A percentile compares a stretch with the other conserved stretches of the same genome.
Conservation (phyloP, 2,797 vertebrate species). For the Lagorchestes hirsutus region DNA sequence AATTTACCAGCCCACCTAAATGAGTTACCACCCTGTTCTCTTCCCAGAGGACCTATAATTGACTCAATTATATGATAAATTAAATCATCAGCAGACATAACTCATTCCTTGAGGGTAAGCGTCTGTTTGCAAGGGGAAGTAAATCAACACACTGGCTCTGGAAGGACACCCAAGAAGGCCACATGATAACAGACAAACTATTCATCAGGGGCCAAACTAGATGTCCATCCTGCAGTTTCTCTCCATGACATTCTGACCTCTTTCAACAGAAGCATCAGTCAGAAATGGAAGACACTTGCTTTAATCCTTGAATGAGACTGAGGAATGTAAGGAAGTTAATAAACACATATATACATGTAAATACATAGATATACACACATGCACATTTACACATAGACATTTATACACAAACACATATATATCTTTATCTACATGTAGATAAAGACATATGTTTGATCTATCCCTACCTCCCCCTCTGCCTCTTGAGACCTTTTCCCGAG, state of each 20-base stretch:
- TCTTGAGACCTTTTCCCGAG: not conserved
- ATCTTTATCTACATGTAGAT: not conserved
- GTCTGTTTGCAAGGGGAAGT: constrained; percentile 5
- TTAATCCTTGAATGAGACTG: not conserved
- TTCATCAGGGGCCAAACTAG: constrained; percentile 1
- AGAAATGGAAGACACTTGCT: not conserved
- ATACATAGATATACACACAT: not conserved
- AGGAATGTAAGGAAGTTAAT: not conserved
- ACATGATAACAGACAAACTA: not conserved
- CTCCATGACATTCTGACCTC: not conserved
- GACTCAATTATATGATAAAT: constrained; percentile 5
- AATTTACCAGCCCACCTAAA: not conserved
- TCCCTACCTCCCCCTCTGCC: not conserved
- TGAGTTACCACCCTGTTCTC: not conserved
- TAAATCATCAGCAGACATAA: constrained; percentile 2
- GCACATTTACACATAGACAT: not conserved
- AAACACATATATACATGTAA: not conserved
- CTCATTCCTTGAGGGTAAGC: not conserved
- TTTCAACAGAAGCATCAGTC: not conserved
- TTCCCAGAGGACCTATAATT: not conserved
- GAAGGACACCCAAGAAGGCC: not conserved
- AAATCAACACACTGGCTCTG: constrained; percentile 1
- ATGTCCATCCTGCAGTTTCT: not conserved
- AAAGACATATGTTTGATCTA: not conserved
- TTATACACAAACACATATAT: too few relatives aligned